A percentile compares a stretch with the other conserved stretches of the same genome.
Evolutionary conservation across 2,113 vertebrate species (phyloP).

Genomic region (Procapra przewalskii): DNA sequence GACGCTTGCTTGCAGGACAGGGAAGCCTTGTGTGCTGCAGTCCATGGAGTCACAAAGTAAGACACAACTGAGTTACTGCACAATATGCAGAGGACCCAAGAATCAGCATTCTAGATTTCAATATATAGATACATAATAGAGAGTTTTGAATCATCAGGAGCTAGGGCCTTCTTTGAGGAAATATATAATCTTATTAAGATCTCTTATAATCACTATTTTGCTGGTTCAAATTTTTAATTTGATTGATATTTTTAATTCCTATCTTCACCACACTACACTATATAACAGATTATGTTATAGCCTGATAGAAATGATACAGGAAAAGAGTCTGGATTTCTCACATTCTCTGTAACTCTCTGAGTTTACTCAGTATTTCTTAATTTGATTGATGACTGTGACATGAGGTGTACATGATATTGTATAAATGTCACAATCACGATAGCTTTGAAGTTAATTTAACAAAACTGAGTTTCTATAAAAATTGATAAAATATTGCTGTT

Average conservation of each 20-base stretch:
- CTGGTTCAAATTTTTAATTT: not conserved
- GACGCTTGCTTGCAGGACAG: not conserved
- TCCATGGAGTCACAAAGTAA: not conserved
- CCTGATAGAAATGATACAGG: not conserved
- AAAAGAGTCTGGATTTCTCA: not conserved
- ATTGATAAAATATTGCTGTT: not conserved
- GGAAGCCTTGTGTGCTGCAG: not conserved
- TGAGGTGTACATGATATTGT: not conserved
- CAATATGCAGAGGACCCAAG: not conserved
- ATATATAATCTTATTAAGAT: not conserved
- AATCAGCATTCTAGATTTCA: not conserved
- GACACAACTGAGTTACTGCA: not conserved
- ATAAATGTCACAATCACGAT: not conserved
- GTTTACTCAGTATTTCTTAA: not conserved
- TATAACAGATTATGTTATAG: not conserved
- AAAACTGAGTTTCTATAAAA: not conserved
- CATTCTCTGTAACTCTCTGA: not conserved
- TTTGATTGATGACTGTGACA: not conserved
- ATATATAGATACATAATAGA: not conserved
- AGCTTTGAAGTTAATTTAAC: not conserved
- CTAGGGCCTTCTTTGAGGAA: not conserved
- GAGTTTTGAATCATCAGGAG: not conserved
- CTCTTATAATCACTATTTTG: not conserved
- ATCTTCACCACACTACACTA: not conserved
- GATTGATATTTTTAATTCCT: not conserved